Percentiles rank a stretch among this genome's conserved stretches.
Conservation (phyloP, 1,140 invertebrate genomes). For the Heliconius melpomene region DNA sequence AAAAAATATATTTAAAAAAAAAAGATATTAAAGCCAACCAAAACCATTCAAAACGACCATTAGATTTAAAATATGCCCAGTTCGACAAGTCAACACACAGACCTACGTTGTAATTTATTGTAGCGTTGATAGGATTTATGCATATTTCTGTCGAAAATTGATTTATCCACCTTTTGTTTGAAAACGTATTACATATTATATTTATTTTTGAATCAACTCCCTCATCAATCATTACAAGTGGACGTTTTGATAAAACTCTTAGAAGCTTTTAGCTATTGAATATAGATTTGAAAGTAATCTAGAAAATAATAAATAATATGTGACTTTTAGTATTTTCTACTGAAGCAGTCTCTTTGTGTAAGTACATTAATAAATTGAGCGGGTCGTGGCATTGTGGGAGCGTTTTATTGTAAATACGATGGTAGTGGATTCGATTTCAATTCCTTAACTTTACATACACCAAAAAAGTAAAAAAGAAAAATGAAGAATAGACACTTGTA, state of each 20-base stretch:
- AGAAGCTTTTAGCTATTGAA: conserved; percentile 32
- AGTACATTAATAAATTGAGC: neutral
- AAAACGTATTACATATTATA: conserved; percentile 20
- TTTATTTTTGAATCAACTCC: conserved; percentile 27
- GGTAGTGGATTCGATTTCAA: too few species aligned
- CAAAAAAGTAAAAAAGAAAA: too few species aligned
- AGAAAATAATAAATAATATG: conserved; percentile 4
- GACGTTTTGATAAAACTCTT: conserved; percentile 25
- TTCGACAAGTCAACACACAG: conserved; percentile 21
- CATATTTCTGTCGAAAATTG: conserved; percentile 15
- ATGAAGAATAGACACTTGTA: too few species aligned
- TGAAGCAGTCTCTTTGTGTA: neutral
- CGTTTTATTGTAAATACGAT: too few species aligned
- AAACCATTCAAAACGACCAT: neutral
- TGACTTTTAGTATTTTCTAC: neutral
- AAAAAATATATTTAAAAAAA: too few species aligned
- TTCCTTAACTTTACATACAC: too few species aligned
- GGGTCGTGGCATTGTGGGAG: too few species aligned
- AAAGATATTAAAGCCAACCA: too few species aligned
- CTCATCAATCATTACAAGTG: conserved; percentile 26
- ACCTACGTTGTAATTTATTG: conserved; percentile 15
- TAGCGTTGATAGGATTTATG: conserved; percentile 22
- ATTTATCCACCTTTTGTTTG: conserved; percentile 18
- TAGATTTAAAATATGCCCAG: conserved; percentile 19
- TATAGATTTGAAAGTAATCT: conserved; percentile 18